These are phyloP conservation scores for Edolisoma coerulescens DNA, from an alignment of 2,113 vertebrate genomes.

Conservation along the genomic window DNA sequence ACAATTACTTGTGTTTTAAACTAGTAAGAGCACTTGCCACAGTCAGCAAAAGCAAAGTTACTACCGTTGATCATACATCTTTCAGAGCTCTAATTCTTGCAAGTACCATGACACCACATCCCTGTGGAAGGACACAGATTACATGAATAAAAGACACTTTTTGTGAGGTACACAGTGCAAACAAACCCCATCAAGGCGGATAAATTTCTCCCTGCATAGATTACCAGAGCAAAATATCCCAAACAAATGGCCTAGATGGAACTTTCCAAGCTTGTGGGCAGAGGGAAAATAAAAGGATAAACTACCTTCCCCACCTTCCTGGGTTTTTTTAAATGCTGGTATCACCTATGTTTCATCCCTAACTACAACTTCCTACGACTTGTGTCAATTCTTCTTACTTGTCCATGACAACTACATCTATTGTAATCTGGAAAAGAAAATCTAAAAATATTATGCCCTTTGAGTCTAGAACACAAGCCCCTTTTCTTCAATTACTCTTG, in stretches of 20 bases:
- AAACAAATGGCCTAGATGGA: background rate
- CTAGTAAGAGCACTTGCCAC: background rate
- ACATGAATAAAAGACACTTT: background rate
- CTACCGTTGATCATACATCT: rapidly evolving
- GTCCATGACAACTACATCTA: background rate
- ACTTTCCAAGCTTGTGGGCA: background rate
- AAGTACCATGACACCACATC: background rate
- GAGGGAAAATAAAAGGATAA: background rate
- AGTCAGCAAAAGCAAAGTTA: background rate
- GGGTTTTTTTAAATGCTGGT: background rate
- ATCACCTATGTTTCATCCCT: background rate
- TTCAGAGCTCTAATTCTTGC: background rate
- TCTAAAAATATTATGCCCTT: background rate
- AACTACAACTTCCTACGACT: background rate
- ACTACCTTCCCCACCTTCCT: background rate
- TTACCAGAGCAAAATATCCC: background rate
- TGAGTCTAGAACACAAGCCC: background rate
- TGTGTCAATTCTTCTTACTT: background rate
- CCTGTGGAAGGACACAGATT: background rate
- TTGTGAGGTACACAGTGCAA: background rate
- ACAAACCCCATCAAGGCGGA: background rate
- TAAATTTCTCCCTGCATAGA: background rate
- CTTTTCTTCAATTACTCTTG: background rate
- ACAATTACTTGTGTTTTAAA: background rate
- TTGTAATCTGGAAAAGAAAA: background rate